A percentile compares a stretch with the other conserved stretches of the same genome.
phyloP scores from a whole-genome alignment of 1,140 invertebrate genomes.

The Oreohelix idahoensis region DNA sequence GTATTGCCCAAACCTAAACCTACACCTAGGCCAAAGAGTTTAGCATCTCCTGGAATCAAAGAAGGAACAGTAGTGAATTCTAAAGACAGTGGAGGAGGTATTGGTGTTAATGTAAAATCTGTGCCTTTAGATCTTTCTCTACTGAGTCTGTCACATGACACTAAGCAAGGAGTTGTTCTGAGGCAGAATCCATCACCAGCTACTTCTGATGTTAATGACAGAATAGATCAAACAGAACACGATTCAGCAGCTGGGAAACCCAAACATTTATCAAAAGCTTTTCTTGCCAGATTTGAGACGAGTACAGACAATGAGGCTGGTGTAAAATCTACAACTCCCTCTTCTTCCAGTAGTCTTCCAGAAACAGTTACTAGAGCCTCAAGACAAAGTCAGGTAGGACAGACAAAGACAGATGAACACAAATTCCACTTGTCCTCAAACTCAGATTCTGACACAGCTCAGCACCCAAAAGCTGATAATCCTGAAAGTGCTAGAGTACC shows the following conservation, averaged over 20 bases:
- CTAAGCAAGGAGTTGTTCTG: background rate
- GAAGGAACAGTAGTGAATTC: background rate
- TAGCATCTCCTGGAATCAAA: background rate
- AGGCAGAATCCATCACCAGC: background rate
- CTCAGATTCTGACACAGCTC: too few relatives aligned
- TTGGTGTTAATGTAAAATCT: background rate
- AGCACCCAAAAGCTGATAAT: too few relatives aligned
- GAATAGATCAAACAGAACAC: background rate
- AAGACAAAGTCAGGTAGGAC: too few relatives aligned
- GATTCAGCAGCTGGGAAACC: background rate
- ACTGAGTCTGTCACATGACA: background rate
- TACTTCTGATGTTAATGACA: background rate
- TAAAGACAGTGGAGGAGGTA: too few relatives aligned
- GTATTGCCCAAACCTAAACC: background rate
- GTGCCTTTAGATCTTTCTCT: background rate
- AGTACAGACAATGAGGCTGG: background rate
- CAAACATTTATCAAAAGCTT: background rate
- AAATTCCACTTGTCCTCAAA: too few relatives aligned
- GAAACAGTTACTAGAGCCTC: too few relatives aligned
- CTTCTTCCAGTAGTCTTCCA: too few relatives aligned
- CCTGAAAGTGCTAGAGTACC: too few relatives aligned
- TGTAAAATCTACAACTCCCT: too few relatives aligned
- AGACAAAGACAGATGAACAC: too few relatives aligned
- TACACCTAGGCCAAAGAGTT: background rate
- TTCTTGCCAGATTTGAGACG: background rate